phyloP scores from a whole-genome alignment of 2,888 invertebrate species.

The Cacoxenus indagator region DNA sequence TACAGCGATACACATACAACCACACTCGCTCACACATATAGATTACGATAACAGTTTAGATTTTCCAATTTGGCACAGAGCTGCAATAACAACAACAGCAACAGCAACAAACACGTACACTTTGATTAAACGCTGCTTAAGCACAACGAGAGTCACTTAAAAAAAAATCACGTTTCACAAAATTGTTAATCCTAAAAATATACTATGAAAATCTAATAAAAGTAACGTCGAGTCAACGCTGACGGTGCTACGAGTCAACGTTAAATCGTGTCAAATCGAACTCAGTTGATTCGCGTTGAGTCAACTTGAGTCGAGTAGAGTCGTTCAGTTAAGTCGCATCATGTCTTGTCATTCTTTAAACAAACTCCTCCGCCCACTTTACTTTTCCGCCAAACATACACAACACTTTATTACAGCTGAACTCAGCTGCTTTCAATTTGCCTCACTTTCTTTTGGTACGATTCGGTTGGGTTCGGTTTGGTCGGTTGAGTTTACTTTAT shows the following conservation, averaged over 20 bases:
- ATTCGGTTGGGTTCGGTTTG: not conserved
- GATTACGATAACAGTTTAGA: constrained; percentile 11
- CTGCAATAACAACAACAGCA: constrained; percentile 28
- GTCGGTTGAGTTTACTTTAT: not conserved
- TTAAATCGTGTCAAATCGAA: not conserved
- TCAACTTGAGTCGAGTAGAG: not conserved
- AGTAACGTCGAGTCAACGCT: constrained; percentile 12
- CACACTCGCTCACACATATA: no score
- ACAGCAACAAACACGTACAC: not conserved
- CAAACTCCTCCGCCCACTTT: not conserved
- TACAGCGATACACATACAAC: not conserved
- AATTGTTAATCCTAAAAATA: constrained; percentile 45
- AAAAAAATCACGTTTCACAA: constrained; percentile 36
- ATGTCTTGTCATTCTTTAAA: constrained; percentile 6
- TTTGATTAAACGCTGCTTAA: not conserved
- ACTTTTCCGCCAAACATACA: not conserved
- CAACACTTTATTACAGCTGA: not conserved
- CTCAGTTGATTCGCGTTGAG: not conserved
- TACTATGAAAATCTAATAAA: constrained; percentile 29
- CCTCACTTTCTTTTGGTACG: not conserved
- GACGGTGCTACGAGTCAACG: no score
- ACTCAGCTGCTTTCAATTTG: not conserved
- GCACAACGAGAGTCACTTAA: constrained; percentile 9
- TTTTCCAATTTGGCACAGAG: no score
- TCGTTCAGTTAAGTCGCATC: not conserved